Conservation (phyloP, 2,113 vertebrate species). For the Melanocharis versteri region DNA sequence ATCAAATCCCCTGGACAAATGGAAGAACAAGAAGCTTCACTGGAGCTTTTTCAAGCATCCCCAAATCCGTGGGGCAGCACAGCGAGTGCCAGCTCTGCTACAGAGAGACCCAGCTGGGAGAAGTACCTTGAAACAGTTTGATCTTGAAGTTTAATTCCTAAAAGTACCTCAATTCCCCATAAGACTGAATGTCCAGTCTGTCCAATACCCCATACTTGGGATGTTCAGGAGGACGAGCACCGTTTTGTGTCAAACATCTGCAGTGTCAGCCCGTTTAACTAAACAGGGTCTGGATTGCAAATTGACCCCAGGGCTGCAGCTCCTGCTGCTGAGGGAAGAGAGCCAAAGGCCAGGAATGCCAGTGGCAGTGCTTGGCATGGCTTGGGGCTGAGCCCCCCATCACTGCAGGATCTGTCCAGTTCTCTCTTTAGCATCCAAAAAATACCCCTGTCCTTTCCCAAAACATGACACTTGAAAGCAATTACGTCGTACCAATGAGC, state of each 20-base stretch:
- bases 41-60: neutral
- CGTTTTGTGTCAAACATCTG: neutral
- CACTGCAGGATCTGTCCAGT: neutral
- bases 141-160: neutral
- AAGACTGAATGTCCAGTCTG: neutral
- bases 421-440: neutral
- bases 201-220: rapidly evolving
- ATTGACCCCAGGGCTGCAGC: neutral
- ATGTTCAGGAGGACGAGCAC: rapidly evolving
- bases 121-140: neutral
- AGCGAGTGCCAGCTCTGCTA: neutral
- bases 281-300: neutral
- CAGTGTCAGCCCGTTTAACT: rapidly evolving
- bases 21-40: neutral
- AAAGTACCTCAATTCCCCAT: neutral
- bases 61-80: neutral
- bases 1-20: neutral
- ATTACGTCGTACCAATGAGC: neutral
- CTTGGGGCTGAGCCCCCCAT: neutral
- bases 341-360: neutral
- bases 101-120: neutral
- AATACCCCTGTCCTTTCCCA: neutral
- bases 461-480: neutral
- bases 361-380: neutral
- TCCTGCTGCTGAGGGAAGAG: neutral